These are phyloP conservation scores for Erpornis zantholeuca DNA, from an alignment of 2,113 vertebrate species.

Conservation along the genomic window DNA sequence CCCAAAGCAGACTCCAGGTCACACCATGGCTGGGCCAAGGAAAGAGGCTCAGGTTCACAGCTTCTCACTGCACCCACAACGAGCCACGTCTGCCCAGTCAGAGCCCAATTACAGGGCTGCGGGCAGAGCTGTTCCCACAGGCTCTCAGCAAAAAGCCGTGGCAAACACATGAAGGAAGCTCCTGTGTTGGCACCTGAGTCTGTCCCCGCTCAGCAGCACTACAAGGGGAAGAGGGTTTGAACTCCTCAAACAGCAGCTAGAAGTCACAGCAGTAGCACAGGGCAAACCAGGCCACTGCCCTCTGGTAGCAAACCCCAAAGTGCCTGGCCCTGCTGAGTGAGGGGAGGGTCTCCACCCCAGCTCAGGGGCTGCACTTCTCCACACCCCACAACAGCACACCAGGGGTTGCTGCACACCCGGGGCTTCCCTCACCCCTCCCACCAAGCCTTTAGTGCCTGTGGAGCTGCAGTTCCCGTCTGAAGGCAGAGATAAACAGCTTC, in stretches of 20 bases:
- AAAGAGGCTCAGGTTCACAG: background rate
- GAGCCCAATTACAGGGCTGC: background rate
- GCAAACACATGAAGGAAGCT: background rate
- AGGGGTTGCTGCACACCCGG: background rate
- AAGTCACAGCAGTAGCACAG: background rate
- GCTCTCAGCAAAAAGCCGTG: background rate
- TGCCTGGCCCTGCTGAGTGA: background rate
- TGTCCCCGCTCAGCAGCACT: background rate
- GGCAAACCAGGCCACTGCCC: background rate
- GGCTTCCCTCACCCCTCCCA: background rate
- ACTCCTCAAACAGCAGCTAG: background rate
- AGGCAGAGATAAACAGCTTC: background rate
- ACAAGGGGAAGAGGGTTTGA: background rate
- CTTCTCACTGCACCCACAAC: background rate
- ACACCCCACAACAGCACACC: background rate
- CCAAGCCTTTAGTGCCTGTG: background rate
- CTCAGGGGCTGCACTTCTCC: background rate
- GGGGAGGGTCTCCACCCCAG: background rate
- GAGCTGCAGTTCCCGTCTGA: background rate
- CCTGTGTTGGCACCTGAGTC: rapidly evolving
- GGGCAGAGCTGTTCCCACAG: slow-evolving; percentile 14
- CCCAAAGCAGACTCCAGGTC: background rate
- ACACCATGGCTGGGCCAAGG: rapidly evolving
- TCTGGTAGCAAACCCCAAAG: background rate
- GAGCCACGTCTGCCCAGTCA: background rate